These are phyloP conservation scores for Elanus axillaris DNA, from an alignment of 2,113 vertebrate genomes.

Conservation along the genomic window DNA sequence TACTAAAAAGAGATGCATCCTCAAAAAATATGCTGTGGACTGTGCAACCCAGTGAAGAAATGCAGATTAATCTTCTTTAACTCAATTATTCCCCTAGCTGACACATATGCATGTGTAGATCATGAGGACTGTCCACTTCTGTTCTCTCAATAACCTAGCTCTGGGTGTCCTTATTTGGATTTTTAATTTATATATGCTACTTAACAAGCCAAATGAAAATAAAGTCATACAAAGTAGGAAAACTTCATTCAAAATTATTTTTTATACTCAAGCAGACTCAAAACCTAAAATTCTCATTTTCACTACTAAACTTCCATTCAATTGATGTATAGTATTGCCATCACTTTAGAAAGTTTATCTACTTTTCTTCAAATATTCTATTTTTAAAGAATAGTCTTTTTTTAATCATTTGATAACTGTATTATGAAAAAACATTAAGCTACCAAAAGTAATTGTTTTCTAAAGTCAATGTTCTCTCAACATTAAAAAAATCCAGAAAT, in stretches of 20 bases:
- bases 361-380: background rate
- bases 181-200: background rate
- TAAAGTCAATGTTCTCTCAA: background rate
- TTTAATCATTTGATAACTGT: background rate
- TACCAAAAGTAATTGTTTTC: background rate
- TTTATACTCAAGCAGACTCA: background rate
- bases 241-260: background rate
- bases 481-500: background rate
- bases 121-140: background rate
- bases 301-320: background rate
- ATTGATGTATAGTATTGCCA: background rate
- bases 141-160: background rate
- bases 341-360: background rate
- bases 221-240: background rate
- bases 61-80: background rate
- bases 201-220: background rate
- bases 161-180: background rate
- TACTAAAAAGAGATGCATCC: background rate
- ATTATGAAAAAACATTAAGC: background rate
- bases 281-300: background rate
- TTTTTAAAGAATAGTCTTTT: background rate
- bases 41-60: background rate
- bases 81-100: background rate
- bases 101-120: background rate
- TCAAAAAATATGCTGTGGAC: background rate